Conservation (phyloP, 2,113 vertebrate genomes). For the Pelecanoides urinatrix region DNA sequence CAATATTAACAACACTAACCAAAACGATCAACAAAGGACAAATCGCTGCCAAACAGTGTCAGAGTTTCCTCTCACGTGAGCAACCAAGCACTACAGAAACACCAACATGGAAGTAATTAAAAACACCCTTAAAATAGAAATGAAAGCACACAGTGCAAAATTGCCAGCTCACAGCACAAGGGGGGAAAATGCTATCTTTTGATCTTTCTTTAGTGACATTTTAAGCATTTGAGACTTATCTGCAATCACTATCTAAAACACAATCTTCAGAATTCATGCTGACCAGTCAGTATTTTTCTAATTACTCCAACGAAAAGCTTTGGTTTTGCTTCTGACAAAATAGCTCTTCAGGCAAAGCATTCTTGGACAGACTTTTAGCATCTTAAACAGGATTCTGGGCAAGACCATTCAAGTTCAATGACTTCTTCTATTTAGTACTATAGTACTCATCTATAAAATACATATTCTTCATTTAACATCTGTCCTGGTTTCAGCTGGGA, state of each 20-base stretch:
- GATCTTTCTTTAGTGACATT: not conserved
- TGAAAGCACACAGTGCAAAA: accelerated
- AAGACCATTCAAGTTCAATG: not conserved
- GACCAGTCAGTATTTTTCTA: accelerated
- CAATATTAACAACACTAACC: not conserved
- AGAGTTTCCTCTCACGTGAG: not conserved
- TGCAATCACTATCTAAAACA: not conserved
- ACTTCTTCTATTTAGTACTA: not conserved
- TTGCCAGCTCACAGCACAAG: not conserved
- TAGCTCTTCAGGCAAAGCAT: not conserved
- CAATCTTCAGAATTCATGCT: not conserved
- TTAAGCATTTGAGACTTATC: not conserved
- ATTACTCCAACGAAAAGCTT: not conserved
- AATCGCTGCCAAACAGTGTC: not conserved
- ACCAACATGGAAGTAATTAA: conserved; percentile 46
- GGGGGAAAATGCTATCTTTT: not conserved
- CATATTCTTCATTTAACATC: not conserved
- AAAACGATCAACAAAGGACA: not conserved
- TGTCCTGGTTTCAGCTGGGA: too few relatives aligned
- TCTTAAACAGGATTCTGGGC: not conserved
- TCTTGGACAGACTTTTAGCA: not conserved
- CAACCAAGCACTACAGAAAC: not conserved
- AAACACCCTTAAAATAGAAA: conserved; percentile 30
- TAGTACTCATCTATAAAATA: not conserved
- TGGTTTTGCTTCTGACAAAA: not conserved